phyloP scores from a whole-genome alignment of 2,113 vertebrate genomes.

The Triplophysa tibetana region DNA sequence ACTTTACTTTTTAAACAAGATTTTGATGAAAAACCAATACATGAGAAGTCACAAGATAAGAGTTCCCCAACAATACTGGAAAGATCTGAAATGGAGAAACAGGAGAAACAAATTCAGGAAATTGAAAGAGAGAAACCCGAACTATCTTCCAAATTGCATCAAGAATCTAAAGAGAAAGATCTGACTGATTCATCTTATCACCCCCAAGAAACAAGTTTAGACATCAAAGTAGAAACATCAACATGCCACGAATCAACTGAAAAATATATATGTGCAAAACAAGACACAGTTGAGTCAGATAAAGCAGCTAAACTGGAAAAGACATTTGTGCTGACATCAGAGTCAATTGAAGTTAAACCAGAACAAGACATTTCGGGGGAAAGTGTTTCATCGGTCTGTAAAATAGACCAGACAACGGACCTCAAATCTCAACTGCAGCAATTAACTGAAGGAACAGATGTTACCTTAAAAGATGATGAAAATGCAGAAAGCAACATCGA shows the following conservation, averaged over 20 bases:
- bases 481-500: slow-evolving; percentile 18
- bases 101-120: slow-evolving; percentile 38
- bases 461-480: slow-evolving; percentile 15
- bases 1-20: slow-evolving; percentile 37
- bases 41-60: slow-evolving; percentile 1
- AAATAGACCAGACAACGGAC: slow-evolving; percentile 25
- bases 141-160: slow-evolving; percentile 7
- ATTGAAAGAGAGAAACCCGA: slow-evolving; percentile 23
- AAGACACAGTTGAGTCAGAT: background rate
- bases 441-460: slow-evolving; percentile 34
- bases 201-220: background rate
- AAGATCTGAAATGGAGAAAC: slow-evolving; percentile 22
- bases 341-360: slow-evolving; percentile 14
- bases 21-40: slow-evolving; percentile 38
- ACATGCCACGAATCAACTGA: background rate
- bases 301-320: slow-evolving; percentile 21
- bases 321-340: slow-evolving; percentile 11
- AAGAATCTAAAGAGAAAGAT: slow-evolving; percentile 26
- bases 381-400: background rate
- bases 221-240: slow-evolving; percentile 13
- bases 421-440: slow-evolving; percentile 26
- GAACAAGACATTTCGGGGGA: slow-evolving; percentile 14
- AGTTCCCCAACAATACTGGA: slow-evolving; percentile 15
- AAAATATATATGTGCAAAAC: slow-evolving; percentile 3
- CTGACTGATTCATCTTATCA: slow-evolving; percentile 19